Percentiles rank a stretch among this genome's conserved stretches.
These are phyloP conservation scores for Lamellibrachia luymesi DNA, from an alignment of 1,140 invertebrate species.

Conservation along the genomic window DNA sequence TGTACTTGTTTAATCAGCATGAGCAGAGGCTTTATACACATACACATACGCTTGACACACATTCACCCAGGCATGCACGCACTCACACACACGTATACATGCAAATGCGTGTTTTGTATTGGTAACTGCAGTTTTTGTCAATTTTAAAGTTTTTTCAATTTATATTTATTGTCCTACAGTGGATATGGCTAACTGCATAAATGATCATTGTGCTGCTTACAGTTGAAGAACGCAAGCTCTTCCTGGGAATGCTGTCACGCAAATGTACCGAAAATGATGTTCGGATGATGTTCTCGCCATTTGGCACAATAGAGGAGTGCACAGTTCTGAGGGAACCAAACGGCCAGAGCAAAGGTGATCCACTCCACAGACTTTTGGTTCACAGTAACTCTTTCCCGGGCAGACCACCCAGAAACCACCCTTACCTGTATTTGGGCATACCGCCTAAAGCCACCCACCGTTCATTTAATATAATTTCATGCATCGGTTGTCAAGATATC, in stretches of 20 bases:
- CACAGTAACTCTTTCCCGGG: not conserved
- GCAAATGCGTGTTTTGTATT: too few species aligned
- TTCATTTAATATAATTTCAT: too few species aligned
- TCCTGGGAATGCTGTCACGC: constrained; percentile 98
- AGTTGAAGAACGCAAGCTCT: constrained; percentile 76
- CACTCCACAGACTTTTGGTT: not conserved
- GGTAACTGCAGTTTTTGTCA: too few species aligned
- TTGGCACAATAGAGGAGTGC: constrained; percentile 96
- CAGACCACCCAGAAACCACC: too few species aligned
- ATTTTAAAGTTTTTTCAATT: too few species aligned
- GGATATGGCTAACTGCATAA: not conserved
- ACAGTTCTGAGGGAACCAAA: constrained; percentile 92
- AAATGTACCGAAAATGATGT: constrained; percentile 96
- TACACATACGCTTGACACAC: too few species aligned
- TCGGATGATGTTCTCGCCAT: constrained; percentile 86
- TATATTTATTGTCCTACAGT: too few species aligned
- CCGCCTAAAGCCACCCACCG: too few species aligned
- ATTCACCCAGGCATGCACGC: not conserved
- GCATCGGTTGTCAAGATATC: too few species aligned
- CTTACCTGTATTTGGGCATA: too few species aligned
- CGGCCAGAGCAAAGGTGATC: constrained; percentile 58
- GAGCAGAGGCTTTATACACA: not conserved
- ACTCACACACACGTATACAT: not conserved
- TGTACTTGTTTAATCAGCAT: not conserved
- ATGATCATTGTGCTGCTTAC: not conserved